Evolutionary conservation across 2,888 invertebrate species (phyloP).

Genomic region (Digitonthophagus gazella): DNA sequence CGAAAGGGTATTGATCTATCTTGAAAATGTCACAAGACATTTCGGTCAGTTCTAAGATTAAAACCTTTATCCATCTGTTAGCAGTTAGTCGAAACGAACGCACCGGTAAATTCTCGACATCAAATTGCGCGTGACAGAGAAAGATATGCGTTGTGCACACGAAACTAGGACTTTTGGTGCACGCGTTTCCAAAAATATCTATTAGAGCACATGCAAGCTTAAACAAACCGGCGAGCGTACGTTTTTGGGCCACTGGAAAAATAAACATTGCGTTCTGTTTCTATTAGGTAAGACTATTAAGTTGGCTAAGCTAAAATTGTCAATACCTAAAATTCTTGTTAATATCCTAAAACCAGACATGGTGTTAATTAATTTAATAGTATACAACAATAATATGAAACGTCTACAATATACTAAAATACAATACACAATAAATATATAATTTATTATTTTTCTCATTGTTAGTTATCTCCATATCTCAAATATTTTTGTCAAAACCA

Average conservation of each 20-base stretch:
- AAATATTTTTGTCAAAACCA: no score
- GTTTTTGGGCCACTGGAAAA: background rate
- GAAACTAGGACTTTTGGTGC: background rate
- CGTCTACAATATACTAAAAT: no score
- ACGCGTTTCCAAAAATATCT: background rate
- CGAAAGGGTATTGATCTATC: background rate
- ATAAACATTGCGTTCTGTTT: background rate
- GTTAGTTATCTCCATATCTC: no score
- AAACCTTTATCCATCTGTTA: background rate
- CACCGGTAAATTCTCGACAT: background rate
- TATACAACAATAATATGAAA: no score
- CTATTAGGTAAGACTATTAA: background rate
- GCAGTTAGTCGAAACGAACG: background rate
- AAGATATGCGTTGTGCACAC: background rate
- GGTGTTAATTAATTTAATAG: no score
- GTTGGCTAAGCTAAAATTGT: background rate
- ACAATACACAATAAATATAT: no score
- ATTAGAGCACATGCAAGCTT: background rate
- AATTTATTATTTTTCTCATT: no score
- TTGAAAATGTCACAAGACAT: background rate
- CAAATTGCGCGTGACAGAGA: background rate
- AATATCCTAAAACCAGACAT: no score
- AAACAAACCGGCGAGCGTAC: background rate
- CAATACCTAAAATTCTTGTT: background rate
- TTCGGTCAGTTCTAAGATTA: background rate